Evolutionary conservation across 2,797 vertebrate genomes (phyloP).

Genomic region (Luscinia luscinia): DNA sequence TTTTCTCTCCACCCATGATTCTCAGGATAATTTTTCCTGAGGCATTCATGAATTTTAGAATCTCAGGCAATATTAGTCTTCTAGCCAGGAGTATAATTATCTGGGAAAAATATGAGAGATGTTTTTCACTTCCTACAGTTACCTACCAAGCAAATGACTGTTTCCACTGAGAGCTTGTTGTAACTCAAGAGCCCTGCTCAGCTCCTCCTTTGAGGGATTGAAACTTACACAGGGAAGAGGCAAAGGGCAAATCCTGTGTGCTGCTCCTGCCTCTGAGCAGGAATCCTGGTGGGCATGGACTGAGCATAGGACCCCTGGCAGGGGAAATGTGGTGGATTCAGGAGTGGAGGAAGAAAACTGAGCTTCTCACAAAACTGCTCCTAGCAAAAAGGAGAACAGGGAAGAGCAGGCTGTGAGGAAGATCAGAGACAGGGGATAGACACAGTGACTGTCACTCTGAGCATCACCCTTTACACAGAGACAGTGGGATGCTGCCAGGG

Average conservation of each 20-base stretch:
- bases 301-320: neutral
- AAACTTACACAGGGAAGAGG: neutral
- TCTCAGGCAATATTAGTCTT: neutral
- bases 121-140: neutral
- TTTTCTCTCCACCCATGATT: neutral
- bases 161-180: neutral
- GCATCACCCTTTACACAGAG: neutral
- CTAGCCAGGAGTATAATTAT: neutral
- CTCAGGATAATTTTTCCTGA: neutral
- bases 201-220: neutral
- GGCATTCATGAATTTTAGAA: neutral
- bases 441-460: neutral
- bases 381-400: neutral
- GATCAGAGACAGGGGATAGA: neutral
- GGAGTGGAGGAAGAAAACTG: neutral
- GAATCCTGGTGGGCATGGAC: accelerated
- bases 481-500: neutral
- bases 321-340: neutral
- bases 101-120: neutral
- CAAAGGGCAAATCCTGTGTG: accelerated
- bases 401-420: neutral
- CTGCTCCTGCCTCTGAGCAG: neutral
- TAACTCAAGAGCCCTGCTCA: neutral
- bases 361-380: neutral
- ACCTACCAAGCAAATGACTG: neutral